These are phyloP conservation scores for Euwallacea similis DNA, from an alignment of 1,140 invertebrate species.

Conservation along the genomic window DNA sequence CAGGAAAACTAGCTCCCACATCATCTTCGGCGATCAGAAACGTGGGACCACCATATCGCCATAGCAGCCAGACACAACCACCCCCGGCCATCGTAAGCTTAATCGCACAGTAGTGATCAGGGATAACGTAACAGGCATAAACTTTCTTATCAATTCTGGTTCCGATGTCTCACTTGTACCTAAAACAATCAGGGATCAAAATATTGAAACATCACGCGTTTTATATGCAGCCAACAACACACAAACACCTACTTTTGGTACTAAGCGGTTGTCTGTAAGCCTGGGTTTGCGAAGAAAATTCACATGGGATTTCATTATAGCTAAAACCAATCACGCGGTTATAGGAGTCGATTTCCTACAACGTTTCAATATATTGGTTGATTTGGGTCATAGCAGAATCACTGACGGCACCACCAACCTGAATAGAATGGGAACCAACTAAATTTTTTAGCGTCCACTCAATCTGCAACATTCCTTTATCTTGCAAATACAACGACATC, in stretches of 20 bases:
- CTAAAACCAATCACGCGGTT: constrained; percentile 52
- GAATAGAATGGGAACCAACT: too few species aligned
- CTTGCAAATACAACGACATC: too few species aligned
- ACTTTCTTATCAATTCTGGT: too few species aligned
- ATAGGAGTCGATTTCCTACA: constrained; percentile 53
- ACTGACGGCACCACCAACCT: too few species aligned
- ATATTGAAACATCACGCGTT: too few species aligned
- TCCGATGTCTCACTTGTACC: too few species aligned
- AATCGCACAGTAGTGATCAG: background rate
- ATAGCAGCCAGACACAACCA: background rate
- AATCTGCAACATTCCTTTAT: too few species aligned
- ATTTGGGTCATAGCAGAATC: constrained; percentile 44
- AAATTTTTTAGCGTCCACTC: too few species aligned
- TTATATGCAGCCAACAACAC: too few species aligned
- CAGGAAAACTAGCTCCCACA: background rate
- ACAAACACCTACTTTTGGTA: background rate
- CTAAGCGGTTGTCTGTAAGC: background rate
- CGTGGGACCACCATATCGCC: background rate
- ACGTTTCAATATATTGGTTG: constrained; percentile 48
- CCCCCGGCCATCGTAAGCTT: background rate
- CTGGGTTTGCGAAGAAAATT: constrained; percentile 37
- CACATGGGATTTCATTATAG: constrained; percentile 52
- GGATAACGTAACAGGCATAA: too few species aligned
- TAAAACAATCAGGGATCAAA: too few species aligned
- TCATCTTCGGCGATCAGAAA: too few species aligned